Conservation (phyloP, 1,140 invertebrate species). For the Bombus sylvicola region DNA sequence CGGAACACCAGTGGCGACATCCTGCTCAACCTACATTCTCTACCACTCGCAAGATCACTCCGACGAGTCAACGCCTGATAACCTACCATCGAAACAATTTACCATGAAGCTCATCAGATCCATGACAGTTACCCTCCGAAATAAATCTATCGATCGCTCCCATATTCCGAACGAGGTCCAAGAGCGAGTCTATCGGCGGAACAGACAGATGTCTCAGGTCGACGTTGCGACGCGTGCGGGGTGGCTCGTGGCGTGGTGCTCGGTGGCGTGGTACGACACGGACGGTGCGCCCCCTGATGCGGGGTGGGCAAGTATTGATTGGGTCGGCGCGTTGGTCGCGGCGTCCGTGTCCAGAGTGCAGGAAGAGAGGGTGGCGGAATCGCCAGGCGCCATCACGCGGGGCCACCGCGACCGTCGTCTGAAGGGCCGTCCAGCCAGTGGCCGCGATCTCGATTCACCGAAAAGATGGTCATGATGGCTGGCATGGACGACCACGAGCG, state of each 20-base stretch:
- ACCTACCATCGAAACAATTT: not conserved
- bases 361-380: slow-evolving; percentile 70
- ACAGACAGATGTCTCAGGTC: slow-evolving; percentile 55
- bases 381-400: slow-evolving; percentile 79
- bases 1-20: slow-evolving; percentile 7
- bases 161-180: not conserved
- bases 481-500: slow-evolving; percentile 93
- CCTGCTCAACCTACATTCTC: not conserved
- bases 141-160: slow-evolving; percentile 34
- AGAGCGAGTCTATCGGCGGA: not conserved
- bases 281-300: slow-evolving; percentile 74
- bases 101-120: not conserved
- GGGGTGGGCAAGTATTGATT: slow-evolving; percentile 77
- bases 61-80: not conserved
- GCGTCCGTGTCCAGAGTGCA: slow-evolving; percentile 61
- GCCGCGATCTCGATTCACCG: slow-evolving; percentile 71
- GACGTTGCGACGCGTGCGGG: slow-evolving; percentile 53
- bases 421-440: slow-evolving; percentile 72
- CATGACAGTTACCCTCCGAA: slow-evolving; percentile 4
- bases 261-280: slow-evolving; percentile 61
- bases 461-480: slow-evolving; percentile 88
- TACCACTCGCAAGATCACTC: not conserved
- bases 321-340: slow-evolving; percentile 51
- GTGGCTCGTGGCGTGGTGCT: not conserved
- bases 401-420: slow-evolving; percentile 74